Percentiles rank a stretch among this genome's conserved stretches.
Conservation (phyloP, 2,113 vertebrate species). For the Agapornis roseicollis region DNA sequence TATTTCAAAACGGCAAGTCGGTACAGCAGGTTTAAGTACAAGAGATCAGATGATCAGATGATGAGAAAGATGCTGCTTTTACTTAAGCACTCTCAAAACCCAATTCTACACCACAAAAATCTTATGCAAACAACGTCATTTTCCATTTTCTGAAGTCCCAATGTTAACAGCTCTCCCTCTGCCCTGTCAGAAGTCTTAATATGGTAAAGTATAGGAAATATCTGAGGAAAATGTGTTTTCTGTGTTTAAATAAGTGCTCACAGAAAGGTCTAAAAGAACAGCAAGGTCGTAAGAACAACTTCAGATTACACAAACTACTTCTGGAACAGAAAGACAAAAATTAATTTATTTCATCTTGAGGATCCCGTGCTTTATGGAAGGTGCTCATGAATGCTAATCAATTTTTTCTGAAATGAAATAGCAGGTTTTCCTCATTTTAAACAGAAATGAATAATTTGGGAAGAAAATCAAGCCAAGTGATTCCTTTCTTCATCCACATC, state of each 20-base stretch:
- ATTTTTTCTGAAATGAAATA: background rate
- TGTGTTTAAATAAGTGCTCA: background rate
- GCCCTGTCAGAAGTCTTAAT: background rate
- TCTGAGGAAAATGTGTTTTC: background rate
- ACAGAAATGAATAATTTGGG: background rate
- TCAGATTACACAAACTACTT: background rate
- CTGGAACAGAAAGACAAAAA: background rate
- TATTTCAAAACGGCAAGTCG: background rate
- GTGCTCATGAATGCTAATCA: background rate
- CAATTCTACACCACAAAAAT: background rate
- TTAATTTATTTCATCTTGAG: slow-evolving; percentile 22
- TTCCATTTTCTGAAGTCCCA: background rate
- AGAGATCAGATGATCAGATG: background rate
- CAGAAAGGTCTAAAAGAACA: background rate
- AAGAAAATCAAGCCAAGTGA: background rate
- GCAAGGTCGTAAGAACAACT: background rate
- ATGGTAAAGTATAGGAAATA: background rate
- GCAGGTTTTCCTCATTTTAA: slow-evolving; percentile 4
- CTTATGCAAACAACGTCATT: background rate
- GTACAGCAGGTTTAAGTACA: background rate
- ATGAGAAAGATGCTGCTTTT: background rate
- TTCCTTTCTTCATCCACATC: background rate
- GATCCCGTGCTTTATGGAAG: background rate
- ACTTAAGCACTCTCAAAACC: background rate
- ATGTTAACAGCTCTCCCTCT: background rate